A percentile compares a stretch with the other conserved stretches of the same genome.
These are phyloP conservation scores for Cynopterus sphinx DNA, from an alignment of 2,797 vertebrate species.

Conservation along the genomic window DNA sequence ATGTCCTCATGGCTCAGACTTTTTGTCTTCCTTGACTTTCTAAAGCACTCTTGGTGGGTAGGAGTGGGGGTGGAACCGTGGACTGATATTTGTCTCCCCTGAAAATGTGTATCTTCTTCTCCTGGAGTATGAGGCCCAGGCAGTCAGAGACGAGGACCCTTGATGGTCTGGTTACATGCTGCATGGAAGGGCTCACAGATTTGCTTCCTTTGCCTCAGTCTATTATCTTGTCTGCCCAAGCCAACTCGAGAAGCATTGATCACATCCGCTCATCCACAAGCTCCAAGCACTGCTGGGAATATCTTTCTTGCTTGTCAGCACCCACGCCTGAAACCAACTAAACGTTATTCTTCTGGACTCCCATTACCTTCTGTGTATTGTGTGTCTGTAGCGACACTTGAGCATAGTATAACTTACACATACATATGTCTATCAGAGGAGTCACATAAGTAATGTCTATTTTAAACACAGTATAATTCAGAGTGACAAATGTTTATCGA, in stretches of 20 bases:
- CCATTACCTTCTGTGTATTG: background rate
- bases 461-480: background rate
- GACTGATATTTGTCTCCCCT: background rate
- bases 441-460: background rate
- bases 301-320: background rate
- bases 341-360: background rate
- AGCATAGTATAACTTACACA: background rate
- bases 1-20: background rate
- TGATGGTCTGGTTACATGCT: background rate
- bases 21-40: background rate
- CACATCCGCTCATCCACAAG: background rate
- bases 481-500: background rate
- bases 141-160: background rate
- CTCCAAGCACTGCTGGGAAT: background rate
- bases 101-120: background rate
- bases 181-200: background rate
- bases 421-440: background rate
- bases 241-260: background rate
- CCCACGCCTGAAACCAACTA: background rate
- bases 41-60: background rate
- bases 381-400: background rate
- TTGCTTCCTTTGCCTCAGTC: background rate
- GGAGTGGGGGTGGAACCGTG: fast-evolving
- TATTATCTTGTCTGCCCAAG: background rate
- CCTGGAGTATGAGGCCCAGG: background rate